phyloP scores from a whole-genome alignment of 2,113 vertebrate genomes.

The Austrofundulus limnaeus region DNA sequence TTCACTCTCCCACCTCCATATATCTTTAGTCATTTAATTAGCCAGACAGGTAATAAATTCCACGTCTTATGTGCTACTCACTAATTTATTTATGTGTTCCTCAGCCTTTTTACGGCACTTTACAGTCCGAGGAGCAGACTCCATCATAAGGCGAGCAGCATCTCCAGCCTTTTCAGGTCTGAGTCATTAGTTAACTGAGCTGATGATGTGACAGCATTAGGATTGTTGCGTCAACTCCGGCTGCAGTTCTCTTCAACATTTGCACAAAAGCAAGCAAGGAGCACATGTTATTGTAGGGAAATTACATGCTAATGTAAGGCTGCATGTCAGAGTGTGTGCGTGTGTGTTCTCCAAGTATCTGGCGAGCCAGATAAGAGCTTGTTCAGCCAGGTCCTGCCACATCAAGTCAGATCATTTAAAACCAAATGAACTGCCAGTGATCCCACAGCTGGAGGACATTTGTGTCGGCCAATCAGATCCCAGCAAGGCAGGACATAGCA shows the following conservation, averaged over 20 bases:
- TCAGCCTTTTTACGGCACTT: slow-evolving; percentile 45
- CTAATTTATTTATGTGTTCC: slow-evolving; percentile 65
- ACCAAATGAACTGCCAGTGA: slow-evolving; percentile 61
- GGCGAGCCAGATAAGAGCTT: slow-evolving; percentile 39
- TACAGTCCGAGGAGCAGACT: slow-evolving; percentile 35
- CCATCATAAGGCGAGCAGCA: slow-evolving; percentile 59
- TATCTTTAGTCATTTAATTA: slow-evolving; percentile 79
- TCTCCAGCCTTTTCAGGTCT: slow-evolving; percentile 49
- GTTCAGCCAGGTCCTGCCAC: slow-evolving; percentile 39
- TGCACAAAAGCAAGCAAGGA: slow-evolving; percentile 3
- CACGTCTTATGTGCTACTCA: slow-evolving; percentile 34
- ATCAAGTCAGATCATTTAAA: slow-evolving; percentile 62
- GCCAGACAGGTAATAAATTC: slow-evolving; percentile 76
- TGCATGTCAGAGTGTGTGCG: neutral
- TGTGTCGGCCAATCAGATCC: slow-evolving; percentile 41
- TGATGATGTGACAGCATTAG: neutral
- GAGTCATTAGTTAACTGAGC: slow-evolving; percentile 56
- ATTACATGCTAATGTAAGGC: neutral
- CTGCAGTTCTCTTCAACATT: slow-evolving; percentile 17
- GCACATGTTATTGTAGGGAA: neutral
- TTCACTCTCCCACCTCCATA: slow-evolving; percentile 51
- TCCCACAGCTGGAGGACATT: slow-evolving; percentile 58
- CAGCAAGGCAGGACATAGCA: slow-evolving; percentile 26
- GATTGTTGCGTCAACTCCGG: slow-evolving; percentile 24
- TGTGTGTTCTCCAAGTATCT: slow-evolving; percentile 4